phyloP scores from a whole-genome alignment of 1,140 invertebrate species.

The Drosophila teissieri region DNA sequence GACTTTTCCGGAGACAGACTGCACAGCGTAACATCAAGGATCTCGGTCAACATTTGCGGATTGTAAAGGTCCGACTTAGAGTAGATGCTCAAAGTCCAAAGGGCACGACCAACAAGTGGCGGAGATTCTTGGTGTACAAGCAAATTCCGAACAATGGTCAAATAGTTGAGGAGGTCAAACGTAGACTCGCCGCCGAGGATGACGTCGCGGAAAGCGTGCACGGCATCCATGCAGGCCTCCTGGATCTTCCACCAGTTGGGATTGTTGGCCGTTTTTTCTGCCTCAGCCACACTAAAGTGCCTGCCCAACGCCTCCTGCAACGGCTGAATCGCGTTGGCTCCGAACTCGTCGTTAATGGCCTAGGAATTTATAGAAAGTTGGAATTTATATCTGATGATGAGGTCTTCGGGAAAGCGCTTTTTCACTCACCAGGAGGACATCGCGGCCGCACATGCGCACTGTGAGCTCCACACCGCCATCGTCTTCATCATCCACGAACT shows the following conservation, averaged over 20 bases:
- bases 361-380: no score
- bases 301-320: slow-evolving; percentile 88
- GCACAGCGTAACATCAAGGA: slow-evolving; percentile 70
- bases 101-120: slow-evolving; percentile 90
- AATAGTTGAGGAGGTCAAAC: slow-evolving; percentile 89
- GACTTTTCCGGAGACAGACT: slow-evolving; percentile 75
- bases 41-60: slow-evolving; percentile 77
- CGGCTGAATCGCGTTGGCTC: slow-evolving; percentile 86
- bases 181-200: slow-evolving; percentile 87
- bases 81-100: slow-evolving; percentile 90
- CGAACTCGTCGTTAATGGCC: slow-evolving; percentile 88
- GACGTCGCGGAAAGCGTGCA: slow-evolving; percentile 86
- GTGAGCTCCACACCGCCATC: slow-evolving; percentile 89
- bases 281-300: slow-evolving; percentile 88
- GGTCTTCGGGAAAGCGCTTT: neutral
- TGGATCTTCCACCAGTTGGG: slow-evolving; percentile 91
- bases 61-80: slow-evolving; percentile 85
- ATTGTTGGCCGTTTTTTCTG: slow-evolving; percentile 85
- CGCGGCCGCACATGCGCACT: slow-evolving; percentile 91
- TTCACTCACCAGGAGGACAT: slow-evolving; percentile 86
- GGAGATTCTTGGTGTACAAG: slow-evolving; percentile 84
- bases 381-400: neutral
- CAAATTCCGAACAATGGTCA: slow-evolving; percentile 86
- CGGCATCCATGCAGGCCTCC: slow-evolving; percentile 90
- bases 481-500: slow-evolving; percentile 92